phyloP scores from a whole-genome alignment of 2,888 invertebrate genomes.

The Agelastica alni region DNA sequence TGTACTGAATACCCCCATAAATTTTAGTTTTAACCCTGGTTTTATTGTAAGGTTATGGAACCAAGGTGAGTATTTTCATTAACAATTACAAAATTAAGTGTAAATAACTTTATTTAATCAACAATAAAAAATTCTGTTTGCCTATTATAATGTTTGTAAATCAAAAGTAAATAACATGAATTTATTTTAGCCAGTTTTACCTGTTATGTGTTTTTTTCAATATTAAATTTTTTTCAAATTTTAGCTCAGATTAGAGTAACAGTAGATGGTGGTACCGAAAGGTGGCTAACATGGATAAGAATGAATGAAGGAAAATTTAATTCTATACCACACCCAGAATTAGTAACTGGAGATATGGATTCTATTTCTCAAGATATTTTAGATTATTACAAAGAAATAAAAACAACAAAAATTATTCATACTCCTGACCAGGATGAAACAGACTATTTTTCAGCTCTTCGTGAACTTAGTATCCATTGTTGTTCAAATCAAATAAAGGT shows the following conservation, averaged over 20 bases:
- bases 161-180: too few relatives aligned
- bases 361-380: slow-evolving; percentile 68
- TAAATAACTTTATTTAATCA: too few relatives aligned
- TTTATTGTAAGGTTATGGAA: slow-evolving; percentile 68
- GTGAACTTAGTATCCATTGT: slow-evolving; percentile 61
- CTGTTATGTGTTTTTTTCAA: too few relatives aligned
- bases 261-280: slow-evolving; percentile 82
- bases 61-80: slow-evolving; percentile 61
- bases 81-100: too few relatives aligned
- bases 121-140: too few relatives aligned
- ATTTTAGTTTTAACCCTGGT: slow-evolving; percentile 54
- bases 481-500: slow-evolving; percentile 56
- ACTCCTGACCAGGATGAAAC: slow-evolving; percentile 87
- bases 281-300: slow-evolving; percentile 67
- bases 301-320: slow-evolving; percentile 48
- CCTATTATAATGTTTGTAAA: too few relatives aligned
- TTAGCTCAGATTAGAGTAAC: slow-evolving; percentile 71
- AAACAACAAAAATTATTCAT: slow-evolving; percentile 54
- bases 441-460: slow-evolving; percentile 86
- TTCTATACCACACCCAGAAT: slow-evolving; percentile 62
- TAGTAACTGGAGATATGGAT: slow-evolving; percentile 92
- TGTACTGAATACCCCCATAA: slow-evolving; percentile 69
- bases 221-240: too few relatives aligned
- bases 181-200: neutral
- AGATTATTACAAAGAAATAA: slow-evolving; percentile 55